Percentiles rank a stretch among this genome's conserved stretches.
Evolutionary conservation across 2,797 vertebrate genomes (phyloP).

Genomic region (Anabacerthia variegaticeps): DNA sequence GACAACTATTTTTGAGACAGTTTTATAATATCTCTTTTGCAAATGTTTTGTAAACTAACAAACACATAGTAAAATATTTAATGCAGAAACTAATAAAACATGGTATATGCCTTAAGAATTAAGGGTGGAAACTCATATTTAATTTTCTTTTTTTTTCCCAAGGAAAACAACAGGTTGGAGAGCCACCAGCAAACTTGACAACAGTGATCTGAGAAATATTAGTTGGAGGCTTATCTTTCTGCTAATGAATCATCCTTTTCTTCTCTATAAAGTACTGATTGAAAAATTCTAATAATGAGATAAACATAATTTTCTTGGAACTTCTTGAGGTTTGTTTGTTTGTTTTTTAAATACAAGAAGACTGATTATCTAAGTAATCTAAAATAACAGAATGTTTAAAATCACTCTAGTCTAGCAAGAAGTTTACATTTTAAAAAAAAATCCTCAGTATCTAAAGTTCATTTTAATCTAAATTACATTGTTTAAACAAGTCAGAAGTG

Average conservation of each 20-base stretch:
- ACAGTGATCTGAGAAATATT: neutral
- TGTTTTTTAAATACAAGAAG: neutral
- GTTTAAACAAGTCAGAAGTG: neutral
- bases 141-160: neutral
- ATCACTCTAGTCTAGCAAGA: neutral
- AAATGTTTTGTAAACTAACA: neutral
- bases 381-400: neutral
- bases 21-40: neutral
- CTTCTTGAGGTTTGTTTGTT: no score
- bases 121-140: neutral
- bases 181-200: neutral
- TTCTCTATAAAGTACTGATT: neutral
- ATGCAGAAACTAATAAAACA: neutral
- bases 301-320: no score
- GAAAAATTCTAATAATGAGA: neutral
- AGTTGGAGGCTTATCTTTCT: neutral
- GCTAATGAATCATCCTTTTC: neutral
- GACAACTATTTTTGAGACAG: no score
- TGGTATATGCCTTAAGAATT: neutral
- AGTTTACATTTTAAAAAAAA: neutral
- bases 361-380: neutral
- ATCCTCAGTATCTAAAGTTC: neutral
- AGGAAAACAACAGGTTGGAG: neutral
- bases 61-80: neutral
- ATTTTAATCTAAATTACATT: neutral